A percentile compares a stretch with the other conserved stretches of the same genome.
Evolutionary conservation across 2,113 vertebrate genomes (phyloP).

Genomic region (Antigone vipio): DNA sequence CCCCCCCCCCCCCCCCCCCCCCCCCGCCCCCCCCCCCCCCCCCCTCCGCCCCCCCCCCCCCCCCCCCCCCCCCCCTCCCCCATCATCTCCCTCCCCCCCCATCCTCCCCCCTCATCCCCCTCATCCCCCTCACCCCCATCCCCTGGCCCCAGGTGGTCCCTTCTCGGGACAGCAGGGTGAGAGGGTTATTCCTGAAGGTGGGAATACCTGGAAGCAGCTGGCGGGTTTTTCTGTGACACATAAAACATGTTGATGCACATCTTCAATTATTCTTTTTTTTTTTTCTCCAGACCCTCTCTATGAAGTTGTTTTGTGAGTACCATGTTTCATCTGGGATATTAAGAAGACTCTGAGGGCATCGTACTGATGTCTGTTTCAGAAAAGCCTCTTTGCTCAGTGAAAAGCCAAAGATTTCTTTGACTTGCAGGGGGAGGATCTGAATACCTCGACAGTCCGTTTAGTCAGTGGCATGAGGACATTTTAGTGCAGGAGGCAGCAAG

Average conservation of each 20-base stretch:
- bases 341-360: neutral
- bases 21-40: too few relatives aligned
- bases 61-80: too few relatives aligned
- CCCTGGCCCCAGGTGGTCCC: neutral
- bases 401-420: neutral
- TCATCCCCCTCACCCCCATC: too few relatives aligned
- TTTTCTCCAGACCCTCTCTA: neutral
- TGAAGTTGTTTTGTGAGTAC: conserved; percentile 57
- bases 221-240: neutral
- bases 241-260: neutral
- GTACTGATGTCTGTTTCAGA: neutral
- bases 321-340: neutral
- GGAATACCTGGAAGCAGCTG: neutral
- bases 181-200: neutral
- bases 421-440: neutral
- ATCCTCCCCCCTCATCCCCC: neutral
- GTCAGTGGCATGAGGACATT: neutral
- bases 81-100: neutral
- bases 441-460: neutral
- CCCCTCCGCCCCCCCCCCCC: neutral
- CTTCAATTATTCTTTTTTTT: neutral
- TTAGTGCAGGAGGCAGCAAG: neutral
- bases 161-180: neutral
- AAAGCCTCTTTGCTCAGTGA: neutral
- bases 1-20: neutral